Base-by-base conservation (phyloP, 2,888 invertebrate species). In the Papilio gigon region DNA sequence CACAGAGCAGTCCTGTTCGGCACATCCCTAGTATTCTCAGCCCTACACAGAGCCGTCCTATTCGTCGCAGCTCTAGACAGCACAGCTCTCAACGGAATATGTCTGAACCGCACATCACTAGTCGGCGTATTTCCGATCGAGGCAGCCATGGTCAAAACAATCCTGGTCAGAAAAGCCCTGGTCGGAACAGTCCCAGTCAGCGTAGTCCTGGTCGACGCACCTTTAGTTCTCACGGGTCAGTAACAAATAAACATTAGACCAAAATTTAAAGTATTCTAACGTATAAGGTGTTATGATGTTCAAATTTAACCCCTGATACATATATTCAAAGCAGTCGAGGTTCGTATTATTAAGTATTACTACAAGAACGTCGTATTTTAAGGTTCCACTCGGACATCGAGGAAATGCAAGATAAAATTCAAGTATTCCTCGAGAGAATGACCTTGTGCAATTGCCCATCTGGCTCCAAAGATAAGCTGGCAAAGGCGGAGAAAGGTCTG, bases 381-480 rank as follows among this genome's bases (percentile, higher is more conserved):
- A 89, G 89, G 70, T 87, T 87, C 40, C 84, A 88, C 1, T 70
- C 68, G 2, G 89, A 88, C 62, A 88, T 88, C 50, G 85, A 87
- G 3, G 83, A 87, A 0, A 70, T 89, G 3, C 85, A 85, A 74
- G 84, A 84, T 71, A 89, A 89, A 72, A 85, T 88, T 81, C 72
- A 73, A 0, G 81, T 89, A n/a, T 88, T 89, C 61, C 87, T 86
- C 0, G 88, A 89, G 56, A 84, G 88, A 0, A 60, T 89, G 3
- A 83, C 78, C 61, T 73, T 89, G 0, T 88, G 89, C 62, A 78
- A 74, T 0, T 88, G 88, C 58, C 84, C 85, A 0, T 72, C 76
- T 3, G 86, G 88, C 59, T 88, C 82, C 33, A 80, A 76, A 6
- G 75, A 61, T 5, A 82, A 81, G 40, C 64, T 89, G 14, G 63